Evolutionary conservation across 2,797 vertebrate species (phyloP).

Genomic region (Amniataba percoides): DNA sequence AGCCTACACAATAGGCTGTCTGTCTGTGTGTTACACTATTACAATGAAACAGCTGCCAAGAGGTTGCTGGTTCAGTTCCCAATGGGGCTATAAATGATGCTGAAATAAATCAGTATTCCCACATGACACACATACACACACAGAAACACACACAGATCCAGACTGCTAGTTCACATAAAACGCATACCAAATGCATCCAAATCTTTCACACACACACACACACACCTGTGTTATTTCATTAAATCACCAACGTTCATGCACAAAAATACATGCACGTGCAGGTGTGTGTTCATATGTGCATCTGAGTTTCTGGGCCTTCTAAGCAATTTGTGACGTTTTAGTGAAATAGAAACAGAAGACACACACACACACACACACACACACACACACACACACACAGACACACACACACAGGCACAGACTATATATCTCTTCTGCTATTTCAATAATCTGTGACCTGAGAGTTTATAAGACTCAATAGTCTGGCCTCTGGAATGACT

Average conservation of each 20-base stretch:
- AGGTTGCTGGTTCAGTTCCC: constrained; percentile 61
- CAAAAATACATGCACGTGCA: constrained; percentile 3
- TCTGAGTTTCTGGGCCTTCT: constrained; percentile 39
- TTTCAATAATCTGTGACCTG: constrained; percentile 84
- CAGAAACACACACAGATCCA: constrained; percentile 12
- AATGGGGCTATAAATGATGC: constrained; percentile 54
- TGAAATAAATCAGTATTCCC: constrained; percentile 66
- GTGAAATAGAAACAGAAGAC: constrained; percentile 58
- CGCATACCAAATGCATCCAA: constrained; percentile 15
- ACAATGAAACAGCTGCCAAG: constrained; percentile 47
- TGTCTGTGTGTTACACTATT: constrained; percentile 37
- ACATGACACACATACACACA: constrained; percentile 14
- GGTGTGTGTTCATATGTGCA: constrained; percentile 25
- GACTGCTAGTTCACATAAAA: constrained; percentile 22
- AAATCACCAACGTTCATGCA: constrained; percentile 15
- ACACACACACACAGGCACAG: constrained; percentile 51
- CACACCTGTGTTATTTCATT: constrained; percentile 32
- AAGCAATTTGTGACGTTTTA: constrained; percentile 44
- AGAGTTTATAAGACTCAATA: constrained; percentile 83
- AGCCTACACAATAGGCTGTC: constrained; percentile 42
- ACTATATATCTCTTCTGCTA: constrained; percentile 79
- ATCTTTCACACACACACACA: constrained; percentile 22
- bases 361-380: constrained; percentile 49
- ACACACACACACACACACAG: constrained; percentile 47
- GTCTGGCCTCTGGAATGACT: constrained; percentile 80